A percentile compares a stretch with the other conserved stretches of the same genome.
phyloP scores from a whole-genome alignment of 2,888 invertebrate genomes.

The Pseudeuparius sepicola region DNA sequence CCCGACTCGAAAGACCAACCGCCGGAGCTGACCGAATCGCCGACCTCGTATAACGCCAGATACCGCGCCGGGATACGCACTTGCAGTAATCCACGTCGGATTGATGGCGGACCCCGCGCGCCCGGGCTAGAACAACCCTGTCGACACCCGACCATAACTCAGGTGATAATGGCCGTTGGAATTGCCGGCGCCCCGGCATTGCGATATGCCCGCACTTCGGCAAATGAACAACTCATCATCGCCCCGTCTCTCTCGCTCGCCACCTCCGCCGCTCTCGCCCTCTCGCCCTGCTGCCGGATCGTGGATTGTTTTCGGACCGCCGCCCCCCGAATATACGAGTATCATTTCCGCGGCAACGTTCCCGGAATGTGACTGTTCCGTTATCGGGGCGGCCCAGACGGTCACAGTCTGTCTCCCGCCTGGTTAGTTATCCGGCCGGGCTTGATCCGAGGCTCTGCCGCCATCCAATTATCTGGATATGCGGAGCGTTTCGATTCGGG shows the following conservation, averaged over 20 bases:
- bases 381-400: conserved; percentile 18
- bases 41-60: no score
- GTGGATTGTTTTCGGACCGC: conserved; percentile 37
- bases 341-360: conserved; percentile 31
- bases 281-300: conserved; percentile 31
- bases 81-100: no score
- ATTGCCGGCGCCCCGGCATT: conserved; percentile 36
- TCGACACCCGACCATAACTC: conserved; percentile 39
- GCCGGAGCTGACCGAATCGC: no score
- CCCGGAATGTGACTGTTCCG: conserved; percentile 30
- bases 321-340: conserved; percentile 34
- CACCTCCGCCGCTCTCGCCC: no score
- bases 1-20: no score
- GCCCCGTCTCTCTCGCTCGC: not conserved
- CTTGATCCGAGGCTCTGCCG: conserved; percentile 39
- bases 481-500: conserved; percentile 39
- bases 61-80: no score
- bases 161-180: conserved; percentile 41
- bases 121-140: conserved; percentile 38
- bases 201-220: conserved; percentile 39
- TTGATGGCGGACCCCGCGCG: conserved; percentile 36
- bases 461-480: conserved; percentile 40
- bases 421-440: conserved; percentile 39
- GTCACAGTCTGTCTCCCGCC: conserved; percentile 34
- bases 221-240: no score